phyloP scores from a whole-genome alignment of 2,797 vertebrate genomes.

The Orientallactaga sibirica region DNA sequence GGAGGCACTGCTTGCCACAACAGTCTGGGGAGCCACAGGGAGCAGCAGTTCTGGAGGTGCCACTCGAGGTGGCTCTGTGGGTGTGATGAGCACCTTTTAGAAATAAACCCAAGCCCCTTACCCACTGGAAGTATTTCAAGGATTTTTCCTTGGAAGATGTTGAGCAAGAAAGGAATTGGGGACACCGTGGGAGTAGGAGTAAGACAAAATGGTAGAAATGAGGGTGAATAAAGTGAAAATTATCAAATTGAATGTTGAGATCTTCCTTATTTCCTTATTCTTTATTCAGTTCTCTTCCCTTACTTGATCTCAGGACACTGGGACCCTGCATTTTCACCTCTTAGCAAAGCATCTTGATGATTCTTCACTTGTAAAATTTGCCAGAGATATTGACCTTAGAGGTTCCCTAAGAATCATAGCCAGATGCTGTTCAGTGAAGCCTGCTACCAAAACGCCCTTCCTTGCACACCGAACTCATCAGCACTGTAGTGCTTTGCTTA shows the following conservation, averaged over 20 bases:
- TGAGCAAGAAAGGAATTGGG: neutral
- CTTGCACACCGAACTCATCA: neutral
- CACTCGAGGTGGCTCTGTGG: neutral
- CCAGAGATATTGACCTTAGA: neutral
- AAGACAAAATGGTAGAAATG: neutral
- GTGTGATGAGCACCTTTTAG: neutral
- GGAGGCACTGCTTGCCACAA: neutral
- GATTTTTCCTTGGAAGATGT: neutral
- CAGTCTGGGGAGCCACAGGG: neutral
- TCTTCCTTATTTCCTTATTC: neutral
- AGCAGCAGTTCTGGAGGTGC: neutral
- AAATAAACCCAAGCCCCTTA: neutral
- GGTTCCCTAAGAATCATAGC: neutral
- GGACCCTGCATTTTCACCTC: neutral
- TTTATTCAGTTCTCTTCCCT: neutral
- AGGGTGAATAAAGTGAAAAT: neutral
- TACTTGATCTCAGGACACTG: neutral
- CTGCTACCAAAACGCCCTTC: neutral
- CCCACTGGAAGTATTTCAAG: neutral
- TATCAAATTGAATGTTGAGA: neutral
- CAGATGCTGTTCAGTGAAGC: neutral
- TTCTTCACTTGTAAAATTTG: constrained; percentile 25
- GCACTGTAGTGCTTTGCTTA: neutral
- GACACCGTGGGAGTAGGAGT: neutral
- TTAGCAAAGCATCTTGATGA: neutral